Conservation (phyloP, 2,888 invertebrate genomes). For the Rhagium mordax region DNA sequence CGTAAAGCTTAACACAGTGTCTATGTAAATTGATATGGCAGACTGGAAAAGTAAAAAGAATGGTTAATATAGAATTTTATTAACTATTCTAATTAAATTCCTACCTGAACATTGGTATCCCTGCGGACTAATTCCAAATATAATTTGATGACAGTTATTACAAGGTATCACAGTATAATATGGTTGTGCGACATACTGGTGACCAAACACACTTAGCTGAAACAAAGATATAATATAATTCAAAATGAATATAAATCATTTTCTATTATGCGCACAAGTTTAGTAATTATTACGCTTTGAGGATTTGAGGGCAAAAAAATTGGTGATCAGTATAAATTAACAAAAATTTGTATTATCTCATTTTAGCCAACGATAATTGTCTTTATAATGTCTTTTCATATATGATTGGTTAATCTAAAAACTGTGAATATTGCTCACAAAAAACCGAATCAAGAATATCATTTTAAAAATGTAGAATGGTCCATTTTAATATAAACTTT, state of each 20-base stretch:
- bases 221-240: conserved; percentile 43
- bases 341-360: too few relatives aligned
- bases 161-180: conserved; percentile 93
- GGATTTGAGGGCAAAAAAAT: not conserved
- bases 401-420: too few relatives aligned
- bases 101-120: conserved; percentile 95
- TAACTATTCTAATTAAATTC: conserved; percentile 50
- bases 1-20: conserved; percentile 67
- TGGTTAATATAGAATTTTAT: conserved; percentile 14
- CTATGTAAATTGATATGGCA: conserved; percentile 69
- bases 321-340: too few relatives aligned
- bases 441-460: too few relatives aligned
- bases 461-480: too few relatives aligned
- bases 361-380: too few relatives aligned
- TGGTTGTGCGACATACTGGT: conserved; percentile 91
- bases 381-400: too few relatives aligned
- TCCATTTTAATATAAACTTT: too few relatives aligned
- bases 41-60: conserved; percentile 56
- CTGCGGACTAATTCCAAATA: conserved; percentile 97
- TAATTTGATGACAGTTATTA: conserved; percentile 92
- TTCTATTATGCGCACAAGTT: too few relatives aligned
- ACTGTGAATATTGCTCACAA: too few relatives aligned
- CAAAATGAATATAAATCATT: not conserved
- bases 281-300: too few relatives aligned
- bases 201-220: conserved; percentile 87